Base-by-base conservation (phyloP, 2,888 invertebrate species). In the Heliconius charithonia region DNA sequence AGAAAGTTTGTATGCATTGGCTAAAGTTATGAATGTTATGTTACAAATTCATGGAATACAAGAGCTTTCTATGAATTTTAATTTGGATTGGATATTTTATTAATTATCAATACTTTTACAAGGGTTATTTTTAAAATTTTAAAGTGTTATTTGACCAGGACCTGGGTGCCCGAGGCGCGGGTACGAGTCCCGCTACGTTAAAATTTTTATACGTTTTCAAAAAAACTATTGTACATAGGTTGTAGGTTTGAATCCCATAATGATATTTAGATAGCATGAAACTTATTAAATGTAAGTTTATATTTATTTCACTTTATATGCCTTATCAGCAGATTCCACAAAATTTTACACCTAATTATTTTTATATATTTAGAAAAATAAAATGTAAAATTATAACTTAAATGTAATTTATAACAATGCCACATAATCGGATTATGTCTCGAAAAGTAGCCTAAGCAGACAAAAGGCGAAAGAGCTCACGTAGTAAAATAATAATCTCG, bases 401-500 rank as follows among this genome's bases (percentile, higher is more conserved):
- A 73, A 77, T 70, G 73, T 63, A 76, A 74, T 65, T 59, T 65
- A 10, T 51, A 62, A 63, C 41, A 70, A 63, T 29, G 13, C 69
- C n/a, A 27, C 37, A 73, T 74, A 74, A 79, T 77, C 45, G 25
- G 73, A 79, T 80, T 76, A 78, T 70, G 74, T 74, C 41, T 56
- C 67, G 59, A 74, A 78, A 74, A 71, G 65, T 41, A 74, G 66
- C 73, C 73, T 70, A 74, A 76, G 65, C 65, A 74, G 41, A 62
- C 65, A 76, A 79, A 79, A 67, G 72, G 76, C 72, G 67, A 73
- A 77, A 69, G 79, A 78, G 77, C 62, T 77, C 78, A 77, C 81
- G 78, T 76, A 80, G 71, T 77, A 78, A 81, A 79, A 78, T 80
- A 81, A 81, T 80, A 81, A 77, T 81, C 74, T 79, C 76, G 76